Evolutionary conservation across 2,797 vertebrate species (phyloP), one percentile per base, ranked within the genome.

Genomic region (Naso thynnoides): DNA sequence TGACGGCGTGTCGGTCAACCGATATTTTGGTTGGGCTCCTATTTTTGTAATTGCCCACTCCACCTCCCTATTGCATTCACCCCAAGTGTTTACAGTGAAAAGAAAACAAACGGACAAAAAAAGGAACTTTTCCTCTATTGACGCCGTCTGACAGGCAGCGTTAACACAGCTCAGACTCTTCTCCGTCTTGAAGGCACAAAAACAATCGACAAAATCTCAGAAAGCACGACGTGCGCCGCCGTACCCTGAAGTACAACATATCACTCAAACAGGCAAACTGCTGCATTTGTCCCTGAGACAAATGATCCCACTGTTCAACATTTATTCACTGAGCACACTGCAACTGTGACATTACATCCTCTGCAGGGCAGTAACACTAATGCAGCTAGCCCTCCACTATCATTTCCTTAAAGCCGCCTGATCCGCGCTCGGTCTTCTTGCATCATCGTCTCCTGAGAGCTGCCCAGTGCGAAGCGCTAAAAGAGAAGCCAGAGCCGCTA

Each of bases 351-450:
- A 27, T 38, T 10, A 57, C 4, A 24, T 15, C 1, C 1, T 36
- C 26, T 5, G 1, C 33, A 36, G 14, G 5, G 5, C 23, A 26
- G 42, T 41, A 18, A 61, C 33, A 48, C 5, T 39, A 15, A 27
- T n/a, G 47, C 44, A 23, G 14, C 15, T 3, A 18, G 2, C 59
- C 52, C n/a, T 62, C 21, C 19, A 23, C 18, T n/a, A 31, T 56
- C 15, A 4, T 26, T 74, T 14, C 47, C 39, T 60, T 56, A 18
- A 49, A 49, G 21, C 21, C 11, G 36, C 41, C 11, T 1, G 1
- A n/a, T 26, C 10, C 33, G 59, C 60, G 64, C 58, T 72, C 27
- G 42, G 21, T 36, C 10, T 29, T 19, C 41, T 33, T 27, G 23
- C 24, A 10, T 24, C 18, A 10, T 15, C 1, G 19, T n/a, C 33